phyloP scores from a whole-genome alignment of 2,113 vertebrate genomes.

The Girardinichthys multiradiatus region DNA sequence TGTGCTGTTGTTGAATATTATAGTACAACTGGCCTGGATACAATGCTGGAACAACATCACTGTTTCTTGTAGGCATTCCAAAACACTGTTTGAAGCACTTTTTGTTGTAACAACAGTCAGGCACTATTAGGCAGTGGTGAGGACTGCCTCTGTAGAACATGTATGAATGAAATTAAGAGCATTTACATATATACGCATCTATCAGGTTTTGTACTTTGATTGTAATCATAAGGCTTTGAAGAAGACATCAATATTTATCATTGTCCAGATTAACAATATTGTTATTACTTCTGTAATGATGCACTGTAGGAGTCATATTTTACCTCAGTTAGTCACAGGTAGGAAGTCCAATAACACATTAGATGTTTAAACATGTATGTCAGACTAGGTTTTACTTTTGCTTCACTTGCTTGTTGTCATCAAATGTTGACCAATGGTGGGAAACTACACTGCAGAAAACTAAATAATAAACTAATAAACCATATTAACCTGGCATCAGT shows the following conservation, averaged over 20 bases:
- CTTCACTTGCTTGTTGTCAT: not conserved
- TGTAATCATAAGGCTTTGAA: not conserved
- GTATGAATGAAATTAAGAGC: not conserved
- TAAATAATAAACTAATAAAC: not conserved
- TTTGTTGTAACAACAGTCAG: too few species aligned
- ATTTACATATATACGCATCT: not conserved
- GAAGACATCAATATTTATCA: too few species aligned
- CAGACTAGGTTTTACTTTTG: not conserved
- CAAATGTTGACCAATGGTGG: not conserved
- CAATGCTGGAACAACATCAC: not conserved
- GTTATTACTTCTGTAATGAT: too few species aligned
- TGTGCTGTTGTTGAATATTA: not conserved
- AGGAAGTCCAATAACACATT: not conserved
- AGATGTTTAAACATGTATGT: not conserved
- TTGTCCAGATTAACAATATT: too few species aligned
- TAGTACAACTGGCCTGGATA: not conserved
- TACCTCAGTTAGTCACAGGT: not conserved
- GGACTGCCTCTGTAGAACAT: not conserved
- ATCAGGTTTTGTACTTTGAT: not conserved
- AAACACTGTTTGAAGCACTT: not conserved
- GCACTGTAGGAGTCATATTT: too few species aligned
- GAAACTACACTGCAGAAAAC: not conserved
- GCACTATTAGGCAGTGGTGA: not conserved
- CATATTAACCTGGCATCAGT: not conserved
- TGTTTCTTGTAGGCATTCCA: not conserved